Percentiles rank a stretch among this genome's conserved stretches.
Conservation (phyloP, 2,888 invertebrate species). For the Cerastis rubricosa region DNA sequence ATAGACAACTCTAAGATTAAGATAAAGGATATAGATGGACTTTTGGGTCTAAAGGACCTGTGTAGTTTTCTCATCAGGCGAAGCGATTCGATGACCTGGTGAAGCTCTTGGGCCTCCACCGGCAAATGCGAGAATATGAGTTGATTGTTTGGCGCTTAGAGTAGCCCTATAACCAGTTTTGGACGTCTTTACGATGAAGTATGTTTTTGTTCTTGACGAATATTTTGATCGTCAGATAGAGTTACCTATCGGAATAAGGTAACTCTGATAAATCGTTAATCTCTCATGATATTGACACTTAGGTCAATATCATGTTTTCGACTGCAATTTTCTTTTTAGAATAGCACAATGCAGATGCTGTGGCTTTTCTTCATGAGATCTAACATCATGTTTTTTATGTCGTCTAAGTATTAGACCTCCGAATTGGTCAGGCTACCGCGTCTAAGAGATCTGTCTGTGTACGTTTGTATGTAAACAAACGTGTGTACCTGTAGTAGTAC, state of each 20-base stretch:
- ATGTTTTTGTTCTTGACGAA: background rate
- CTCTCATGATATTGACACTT: too few species aligned
- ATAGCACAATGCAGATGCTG: background rate
- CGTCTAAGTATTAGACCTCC: too few species aligned
- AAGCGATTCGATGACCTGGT: background rate
- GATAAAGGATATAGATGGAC: background rate
- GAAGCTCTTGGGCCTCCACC: background rate
- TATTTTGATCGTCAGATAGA: background rate
- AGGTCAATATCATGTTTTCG: background rate
- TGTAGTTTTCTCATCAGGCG: background rate
- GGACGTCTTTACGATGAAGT: background rate
- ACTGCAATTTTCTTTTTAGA: too few species aligned
- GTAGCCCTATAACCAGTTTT: background rate
- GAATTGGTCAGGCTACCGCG: background rate
- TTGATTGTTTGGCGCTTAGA: background rate
- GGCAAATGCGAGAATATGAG: too few species aligned
- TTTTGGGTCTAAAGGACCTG: background rate
- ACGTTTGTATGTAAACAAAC: constrained; percentile 47
- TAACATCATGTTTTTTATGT: background rate
- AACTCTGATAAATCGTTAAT: too few species aligned
- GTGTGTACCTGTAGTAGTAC: constrained; percentile 18
- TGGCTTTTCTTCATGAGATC: background rate
- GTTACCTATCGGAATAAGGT: background rate
- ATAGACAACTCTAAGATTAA: background rate
- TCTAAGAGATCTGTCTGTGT: constrained; percentile 18